Base-by-base conservation (phyloP, 2,888 invertebrate genomes). In the Cephus nigrinus region DNA sequence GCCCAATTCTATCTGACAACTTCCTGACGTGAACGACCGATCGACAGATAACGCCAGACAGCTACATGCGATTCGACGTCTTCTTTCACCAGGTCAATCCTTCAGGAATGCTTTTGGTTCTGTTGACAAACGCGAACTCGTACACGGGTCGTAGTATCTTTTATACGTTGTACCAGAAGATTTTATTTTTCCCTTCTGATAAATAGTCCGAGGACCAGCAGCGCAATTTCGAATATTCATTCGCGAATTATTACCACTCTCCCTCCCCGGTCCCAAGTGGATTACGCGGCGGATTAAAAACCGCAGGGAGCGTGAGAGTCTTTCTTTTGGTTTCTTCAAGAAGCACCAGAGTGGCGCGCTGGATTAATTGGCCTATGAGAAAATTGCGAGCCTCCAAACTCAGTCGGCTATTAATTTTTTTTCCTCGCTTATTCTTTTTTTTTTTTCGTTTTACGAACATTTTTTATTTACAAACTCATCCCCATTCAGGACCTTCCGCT, bases 301-400 rank as follows among this genome's bases (percentile, higher is more conserved):
- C 55, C 55, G 23, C 55, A 55, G 55, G 55, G 55, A 55, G 55
- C 23, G 23, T 23, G 55, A 55, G 55, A 55, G 55, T 55, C 55
- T 71, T 71, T 33, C 31, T 71, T 71, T 71, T 71, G 33, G 71
- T 71, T 71, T 71, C 71, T 71, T 71, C 33, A 71, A 71, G 71
- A 33, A 33, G 71, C 55, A 71, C 33, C 71, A 31, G 71, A 71
- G 33, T 71, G 12, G 31, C 71, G 77, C 80, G 75, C 73, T 35
- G 76, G 80, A 82, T 84, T 82, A 83, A 85, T 84, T 84, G 82
- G 81, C 81, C 81, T 78, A 77, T n/a, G 75, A 34, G 73, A 71
- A 69, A 78, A 78, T 34, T 72, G 68, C 72, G 69, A 77, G 75
- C 40, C 68, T 23, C 33, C 31, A 15, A 31, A 32, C 71, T 71